A percentile compares a stretch with the other conserved stretches of the same genome.
Conservation (phyloP, 1,140 invertebrate species). For the Bombus sibiricus region DNA sequence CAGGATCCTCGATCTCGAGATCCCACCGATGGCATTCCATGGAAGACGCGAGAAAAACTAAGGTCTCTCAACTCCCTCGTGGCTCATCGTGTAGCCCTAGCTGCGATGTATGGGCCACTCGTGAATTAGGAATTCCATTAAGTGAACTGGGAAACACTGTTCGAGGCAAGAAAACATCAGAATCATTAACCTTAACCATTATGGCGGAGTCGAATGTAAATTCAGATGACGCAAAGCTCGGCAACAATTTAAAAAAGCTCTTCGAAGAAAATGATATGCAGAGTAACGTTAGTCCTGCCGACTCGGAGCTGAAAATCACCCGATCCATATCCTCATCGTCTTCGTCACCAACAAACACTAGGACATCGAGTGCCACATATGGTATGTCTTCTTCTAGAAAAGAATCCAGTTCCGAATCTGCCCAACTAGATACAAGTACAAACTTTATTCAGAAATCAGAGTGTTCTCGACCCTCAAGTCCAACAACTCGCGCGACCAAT, state of each 20-base stretch:
- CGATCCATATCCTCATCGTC: conserved; percentile 60
- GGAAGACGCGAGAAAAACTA: conserved; percentile 83
- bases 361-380: conserved; percentile 17
- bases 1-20: conserved; percentile 47
- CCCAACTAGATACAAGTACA: neutral
- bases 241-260: conserved; percentile 65
- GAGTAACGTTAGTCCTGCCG: conserved; percentile 38
- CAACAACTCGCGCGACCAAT: conserved; percentile 52
- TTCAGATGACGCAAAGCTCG: conserved; percentile 66
- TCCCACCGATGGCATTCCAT: conserved; percentile 84
- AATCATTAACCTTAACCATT: conserved; percentile 53
- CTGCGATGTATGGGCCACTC: conserved; percentile 81
- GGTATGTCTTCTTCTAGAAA: conserved; percentile 16
- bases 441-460: conserved; percentile 53
- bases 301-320: conserved; percentile 50
- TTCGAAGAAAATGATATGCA: conserved; percentile 62
- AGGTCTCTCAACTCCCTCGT: conserved; percentile 60
- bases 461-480: conserved; percentile 56
- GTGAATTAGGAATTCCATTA: conserved; percentile 78
- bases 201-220: conserved; percentile 67
- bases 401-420: conserved; percentile 4
- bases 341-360: conserved; percentile 54
- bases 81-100: conserved; percentile 72
- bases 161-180: conserved; percentile 64
- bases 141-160: conserved; percentile 74